A percentile compares a stretch with the other conserved stretches of the same genome.
Conservation (phyloP, 2,113 vertebrate species). For the Microcebus griseorufus region DNA sequence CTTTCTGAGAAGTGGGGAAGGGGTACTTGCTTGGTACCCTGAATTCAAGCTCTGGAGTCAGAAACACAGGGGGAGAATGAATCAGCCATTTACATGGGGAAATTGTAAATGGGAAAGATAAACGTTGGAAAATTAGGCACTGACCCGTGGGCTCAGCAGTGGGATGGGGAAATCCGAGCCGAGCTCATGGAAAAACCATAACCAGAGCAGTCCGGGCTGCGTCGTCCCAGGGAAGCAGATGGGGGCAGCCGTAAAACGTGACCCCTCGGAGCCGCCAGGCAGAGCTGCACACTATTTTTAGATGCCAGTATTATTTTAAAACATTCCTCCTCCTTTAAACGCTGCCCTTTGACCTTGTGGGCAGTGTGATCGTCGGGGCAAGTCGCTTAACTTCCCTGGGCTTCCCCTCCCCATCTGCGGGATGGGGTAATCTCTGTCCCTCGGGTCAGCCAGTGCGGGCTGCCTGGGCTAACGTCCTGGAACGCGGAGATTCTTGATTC, state of each 20-base stretch:
- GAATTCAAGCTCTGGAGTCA: neutral
- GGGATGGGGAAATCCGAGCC: slow-evolving; percentile 73
- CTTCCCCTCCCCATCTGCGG: neutral
- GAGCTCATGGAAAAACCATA: slow-evolving; percentile 80
- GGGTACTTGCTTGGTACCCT: neutral
- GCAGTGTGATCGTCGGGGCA: neutral
- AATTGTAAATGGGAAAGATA: slow-evolving; percentile 79
- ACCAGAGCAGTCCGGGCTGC: slow-evolving; percentile 53
- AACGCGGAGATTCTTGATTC: neutral
- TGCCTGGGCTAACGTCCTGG: neutral
- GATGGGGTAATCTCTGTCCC: neutral
- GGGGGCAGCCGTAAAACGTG: slow-evolving; percentile 75
- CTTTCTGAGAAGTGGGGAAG: slow-evolving; percentile 24
- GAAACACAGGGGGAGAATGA: slow-evolving; percentile 37
- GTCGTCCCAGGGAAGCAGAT: slow-evolving; percentile 66
- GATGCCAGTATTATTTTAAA: slow-evolving; percentile 74
- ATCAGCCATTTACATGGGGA: slow-evolving; percentile 56
- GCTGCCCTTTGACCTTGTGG: slow-evolving; percentile 53
- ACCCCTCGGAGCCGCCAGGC: slow-evolving; percentile 67
- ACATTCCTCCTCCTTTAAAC: slow-evolving; percentile 69
- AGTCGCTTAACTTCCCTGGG: neutral
- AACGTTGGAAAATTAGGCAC: slow-evolving; percentile 79
- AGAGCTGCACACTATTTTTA: slow-evolving; percentile 75
- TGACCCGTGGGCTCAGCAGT: slow-evolving; percentile 69
- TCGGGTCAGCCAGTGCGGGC: neutral